Evolutionary conservation across 2,888 invertebrate genomes (phyloP), one percentile per base, ranked within the genome.

Genomic region (Chironomus riparius): DNA sequence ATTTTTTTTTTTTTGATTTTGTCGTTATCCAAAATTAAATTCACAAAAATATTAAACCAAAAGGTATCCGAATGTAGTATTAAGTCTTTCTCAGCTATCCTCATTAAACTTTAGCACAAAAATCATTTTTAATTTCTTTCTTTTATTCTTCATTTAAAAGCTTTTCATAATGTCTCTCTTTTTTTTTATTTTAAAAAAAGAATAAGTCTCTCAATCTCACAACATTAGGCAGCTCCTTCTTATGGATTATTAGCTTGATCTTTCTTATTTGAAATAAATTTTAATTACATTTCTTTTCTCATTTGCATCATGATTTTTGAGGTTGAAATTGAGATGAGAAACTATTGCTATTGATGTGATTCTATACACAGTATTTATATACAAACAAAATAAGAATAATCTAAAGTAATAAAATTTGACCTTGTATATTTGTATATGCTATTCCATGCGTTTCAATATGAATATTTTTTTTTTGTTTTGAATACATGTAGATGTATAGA

Each of bases 391-490:
- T 56, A 69, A 73, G 47, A 69, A 69, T 76, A 76, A 68, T 74
- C 76, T 69, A 76, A 69, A 38, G 61, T 69, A 68, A 76, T 76
- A 69, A 70, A 56, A 68, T 81, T 81, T 82, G 83, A 83, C 83
- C 83, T 84, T 83, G 83, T 81, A 81, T 78, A 78, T 80, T 84
- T 83, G 83, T 81, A 81, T 78, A 78, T 80, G 78, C 78, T 80
- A 80, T 79, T 80, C 81, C 81, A 80, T 81, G 81, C 80, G 81
- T 81, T 81, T 80, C 79, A 79, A 77, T 75, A 77, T 75, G 71
- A 72, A 70, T 18, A 68, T 70, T 68, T n/a, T 50, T 48, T 50
- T 50, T 50, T 50, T 56, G n/a, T 56, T 56, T 56, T 56, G 56
- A 68, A 21, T 15, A 48, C 68, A 68, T 22, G 61, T 47, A 48